Conservation (phyloP, 2,797 vertebrate species). For the Anableps anableps region DNA sequence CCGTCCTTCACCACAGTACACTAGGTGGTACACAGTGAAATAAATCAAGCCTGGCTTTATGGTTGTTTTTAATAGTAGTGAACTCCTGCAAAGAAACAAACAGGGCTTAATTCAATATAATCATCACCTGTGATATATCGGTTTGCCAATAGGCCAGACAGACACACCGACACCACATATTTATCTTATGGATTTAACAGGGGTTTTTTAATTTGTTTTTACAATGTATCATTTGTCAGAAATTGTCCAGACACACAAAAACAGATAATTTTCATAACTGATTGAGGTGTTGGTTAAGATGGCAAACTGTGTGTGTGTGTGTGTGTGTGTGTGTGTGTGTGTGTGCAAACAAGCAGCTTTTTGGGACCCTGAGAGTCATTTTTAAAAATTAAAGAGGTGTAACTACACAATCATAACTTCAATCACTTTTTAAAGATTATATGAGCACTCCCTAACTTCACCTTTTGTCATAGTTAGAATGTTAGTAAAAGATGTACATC, state of each 20-base stretch:
- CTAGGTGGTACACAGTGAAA: slow-evolving; percentile 13
- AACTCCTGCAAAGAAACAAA: slow-evolving; percentile 41
- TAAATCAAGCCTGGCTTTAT: slow-evolving; percentile 32
- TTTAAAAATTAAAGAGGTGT: neutral
- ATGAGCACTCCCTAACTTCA: too few species aligned
- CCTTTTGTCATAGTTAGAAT: too few species aligned
- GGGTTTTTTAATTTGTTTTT: slow-evolving; percentile 42
- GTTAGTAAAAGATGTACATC: too few species aligned
- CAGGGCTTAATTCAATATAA: slow-evolving; percentile 60
- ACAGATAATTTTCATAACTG: slow-evolving; percentile 53
- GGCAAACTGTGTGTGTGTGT: too few species aligned
- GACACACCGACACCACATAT: slow-evolving; percentile 43
- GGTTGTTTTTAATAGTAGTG: slow-evolving; percentile 18
- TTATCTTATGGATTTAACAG: slow-evolving; percentile 59
- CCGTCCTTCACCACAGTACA: slow-evolving; percentile 21
- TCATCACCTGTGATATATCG: slow-evolving; percentile 56
- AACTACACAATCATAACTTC: too few species aligned
- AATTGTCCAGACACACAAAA: slow-evolving; percentile 36
- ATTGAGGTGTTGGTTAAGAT: slow-evolving; percentile 19
- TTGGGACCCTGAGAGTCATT: neutral
- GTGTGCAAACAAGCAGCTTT: neutral
- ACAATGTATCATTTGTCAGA: slow-evolving; percentile 34
- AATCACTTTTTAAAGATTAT: too few species aligned
- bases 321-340: neutral
- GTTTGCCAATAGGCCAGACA: slow-evolving; percentile 42